phyloP scores from a whole-genome alignment of 2,888 invertebrate species.

The Habroteleia sp. region DNA sequence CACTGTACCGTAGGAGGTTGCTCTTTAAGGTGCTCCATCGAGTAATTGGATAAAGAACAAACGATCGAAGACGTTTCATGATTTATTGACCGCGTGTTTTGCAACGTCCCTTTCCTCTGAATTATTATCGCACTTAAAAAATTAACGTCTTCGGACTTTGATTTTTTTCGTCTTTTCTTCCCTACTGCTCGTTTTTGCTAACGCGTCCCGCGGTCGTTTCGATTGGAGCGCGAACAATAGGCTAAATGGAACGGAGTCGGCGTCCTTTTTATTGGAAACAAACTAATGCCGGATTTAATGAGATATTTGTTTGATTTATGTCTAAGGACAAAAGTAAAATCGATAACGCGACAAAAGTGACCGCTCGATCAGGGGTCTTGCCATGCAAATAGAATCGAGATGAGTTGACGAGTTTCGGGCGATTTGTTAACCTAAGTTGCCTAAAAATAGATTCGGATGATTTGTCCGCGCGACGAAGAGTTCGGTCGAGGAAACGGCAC shows the following conservation, averaged over 20 bases:
- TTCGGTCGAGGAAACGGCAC: too few relatives aligned
- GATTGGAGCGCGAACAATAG: conserved; percentile 51
- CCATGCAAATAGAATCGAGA: conserved; percentile 9
- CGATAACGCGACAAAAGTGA: conserved; percentile 32
- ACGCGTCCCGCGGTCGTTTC: conserved; percentile 13
- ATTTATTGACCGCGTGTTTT: conserved; percentile 55
- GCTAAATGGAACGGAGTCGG: conserved; percentile 19
- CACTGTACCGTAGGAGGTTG: conserved; percentile 59
- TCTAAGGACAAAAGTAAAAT: conserved; percentile 14
- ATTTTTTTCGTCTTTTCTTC: conserved; percentile 10
- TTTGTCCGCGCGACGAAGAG: too few relatives aligned
- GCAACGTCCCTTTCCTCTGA: conserved; percentile 43
- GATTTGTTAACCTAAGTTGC: conserved; percentile 6
- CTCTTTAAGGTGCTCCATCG: conserved; percentile 59
- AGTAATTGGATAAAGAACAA: conserved; percentile 63
- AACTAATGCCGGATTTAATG: conserved; percentile 33
- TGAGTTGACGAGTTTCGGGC: conserved; percentile 2
- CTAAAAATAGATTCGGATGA: neutral
- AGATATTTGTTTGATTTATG: conserved; percentile 43
- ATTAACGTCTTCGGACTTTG: conserved; percentile 38
- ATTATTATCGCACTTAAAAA: conserved; percentile 52
- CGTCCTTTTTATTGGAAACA: conserved; percentile 16
- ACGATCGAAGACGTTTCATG: conserved; percentile 59
- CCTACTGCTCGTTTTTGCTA: conserved; percentile 17
- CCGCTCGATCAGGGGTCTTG: neutral